Percentiles rank a stretch among this genome's conserved stretches.
Conservation (phyloP, 1,140 invertebrate species). For the Phthorimaea operculella region DNA sequence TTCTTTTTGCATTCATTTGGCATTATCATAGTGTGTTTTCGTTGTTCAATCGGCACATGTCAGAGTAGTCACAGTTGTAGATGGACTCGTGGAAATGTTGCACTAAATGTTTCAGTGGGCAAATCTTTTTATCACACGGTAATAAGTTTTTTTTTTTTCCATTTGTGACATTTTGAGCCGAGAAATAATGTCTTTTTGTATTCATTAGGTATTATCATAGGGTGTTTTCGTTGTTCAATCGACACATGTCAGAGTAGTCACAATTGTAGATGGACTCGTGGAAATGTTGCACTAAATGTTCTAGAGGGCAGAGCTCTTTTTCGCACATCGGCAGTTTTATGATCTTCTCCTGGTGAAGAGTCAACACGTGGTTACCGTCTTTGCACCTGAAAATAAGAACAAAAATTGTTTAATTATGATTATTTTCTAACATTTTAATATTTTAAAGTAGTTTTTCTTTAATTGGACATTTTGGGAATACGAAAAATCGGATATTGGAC, state of each 20-base stretch:
- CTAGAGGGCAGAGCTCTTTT: constrained; percentile 72
- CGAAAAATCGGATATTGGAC: too few relatives aligned
- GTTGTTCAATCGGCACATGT: too few relatives aligned
- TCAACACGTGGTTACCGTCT: constrained; percentile 70
- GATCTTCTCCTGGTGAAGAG: constrained; percentile 78
- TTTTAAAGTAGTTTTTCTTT: too few relatives aligned
- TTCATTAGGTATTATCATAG: background rate
- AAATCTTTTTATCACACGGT: constrained; percentile 73
- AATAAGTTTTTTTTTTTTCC: too few relatives aligned
- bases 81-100: constrained; percentile 69
- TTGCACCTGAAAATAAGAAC: constrained; percentile 69
- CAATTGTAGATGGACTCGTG: constrained; percentile 71
- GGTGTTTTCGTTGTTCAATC: constrained; percentile 15
- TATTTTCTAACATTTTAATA: too few relatives aligned
- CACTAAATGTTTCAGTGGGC: constrained; percentile 71
- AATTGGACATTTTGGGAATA: too few relatives aligned
- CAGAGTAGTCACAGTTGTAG: constrained; percentile 72
- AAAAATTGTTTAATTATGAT: too few relatives aligned
- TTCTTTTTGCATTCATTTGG: background rate
- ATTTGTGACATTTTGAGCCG: too few relatives aligned
- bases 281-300: constrained; percentile 69
- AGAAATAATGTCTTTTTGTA: background rate
- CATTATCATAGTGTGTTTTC: too few relatives aligned
- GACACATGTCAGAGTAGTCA: constrained; percentile 73
- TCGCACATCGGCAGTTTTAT: constrained; percentile 75